A percentile compares a stretch with the other conserved stretches of the same genome.
Conservation (phyloP, 2,797 vertebrate species). For the Micromesistius poutassou region DNA sequence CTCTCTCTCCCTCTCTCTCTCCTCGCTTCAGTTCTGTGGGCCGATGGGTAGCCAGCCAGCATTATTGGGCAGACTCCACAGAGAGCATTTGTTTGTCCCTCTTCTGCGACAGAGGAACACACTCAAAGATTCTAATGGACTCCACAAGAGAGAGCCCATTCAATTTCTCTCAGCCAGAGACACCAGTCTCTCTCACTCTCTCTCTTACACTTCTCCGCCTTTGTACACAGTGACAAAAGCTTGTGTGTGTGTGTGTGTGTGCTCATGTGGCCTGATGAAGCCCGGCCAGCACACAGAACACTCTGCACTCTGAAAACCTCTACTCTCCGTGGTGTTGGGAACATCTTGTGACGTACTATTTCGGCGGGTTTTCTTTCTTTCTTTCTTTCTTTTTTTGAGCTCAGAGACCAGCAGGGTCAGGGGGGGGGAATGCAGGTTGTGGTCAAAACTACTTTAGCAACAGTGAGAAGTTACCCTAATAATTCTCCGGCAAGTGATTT, state of each 20-base stretch:
- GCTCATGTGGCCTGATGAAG: slow-evolving; percentile 64
- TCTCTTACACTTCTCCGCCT: slow-evolving; percentile 33
- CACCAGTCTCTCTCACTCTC: slow-evolving; percentile 53
- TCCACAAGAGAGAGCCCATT: slow-evolving; percentile 62
- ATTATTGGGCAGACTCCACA: slow-evolving; percentile 68
- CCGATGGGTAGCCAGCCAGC: slow-evolving; percentile 55
- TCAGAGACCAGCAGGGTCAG: neutral
- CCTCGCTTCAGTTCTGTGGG: slow-evolving; percentile 33
- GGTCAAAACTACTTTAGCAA: neutral
- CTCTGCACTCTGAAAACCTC: slow-evolving; percentile 45
- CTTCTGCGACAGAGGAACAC: slow-evolving; percentile 62
- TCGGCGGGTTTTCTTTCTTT: neutral
- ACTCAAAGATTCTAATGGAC: slow-evolving; percentile 62
- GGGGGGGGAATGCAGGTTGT: too few relatives aligned
- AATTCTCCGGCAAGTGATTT: neutral
- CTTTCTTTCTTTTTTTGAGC: too few relatives aligned
- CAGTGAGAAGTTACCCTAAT: neutral
- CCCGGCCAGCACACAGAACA: slow-evolving; percentile 50
- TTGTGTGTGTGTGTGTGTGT: slow-evolving; percentile 47
- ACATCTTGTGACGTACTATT: too few relatives aligned
- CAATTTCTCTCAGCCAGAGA: slow-evolving; percentile 56
- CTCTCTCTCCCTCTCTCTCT: slow-evolving; percentile 23
- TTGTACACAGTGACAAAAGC: slow-evolving; percentile 60
- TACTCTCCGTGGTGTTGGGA: slow-evolving; percentile 35
- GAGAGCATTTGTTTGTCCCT: slow-evolving; percentile 69